Evolutionary conservation across 2,888 invertebrate species (phyloP), one percentile per base, ranked within the genome.

Genomic region (Syritta pipiens): DNA sequence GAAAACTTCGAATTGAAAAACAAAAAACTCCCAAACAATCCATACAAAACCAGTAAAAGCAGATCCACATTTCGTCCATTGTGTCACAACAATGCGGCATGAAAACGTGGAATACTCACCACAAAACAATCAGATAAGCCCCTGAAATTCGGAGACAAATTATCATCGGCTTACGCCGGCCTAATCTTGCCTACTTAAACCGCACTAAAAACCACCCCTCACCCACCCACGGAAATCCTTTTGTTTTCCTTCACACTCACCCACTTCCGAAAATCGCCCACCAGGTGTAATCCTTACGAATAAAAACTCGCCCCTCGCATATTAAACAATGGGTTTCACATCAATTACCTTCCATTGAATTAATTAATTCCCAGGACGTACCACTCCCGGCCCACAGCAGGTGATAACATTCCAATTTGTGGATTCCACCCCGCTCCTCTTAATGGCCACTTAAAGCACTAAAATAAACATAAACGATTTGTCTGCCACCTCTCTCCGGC

Each of bases 381-480:
- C 6, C 4, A 1, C 14, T 28, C 3, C 26, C 7, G 22, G 0
- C 10, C 32, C 40, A 72, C 20, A 60, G 49, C 60, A 69, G 72
- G 72, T 72, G 77, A 48, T 67, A 72, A 79, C 55, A 72, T 72
- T 72, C 60, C 59, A 42, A 67, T 79, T 79, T 67, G 55, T 20
- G 60, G 48, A 72, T 60, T 35, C 53, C 32, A 37, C 28, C 19
- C 51, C 71, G 65, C 55, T 40, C 48, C 55, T 40, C 65, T 67
- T 79, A 72, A 79, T 79, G 60, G 77, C 60, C 77, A 79, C 72
- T 79, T 71, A 72, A 62, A 60, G 19, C 35, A 55, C 67, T 79
- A 65, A 79, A 79, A 79, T 79, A 79, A 79, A 72, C 77, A 77
- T 67, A 77, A 77, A 72, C 65, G 77, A 59, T 77, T 72, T 60